Conservation (phyloP, 2,888 invertebrate species). For the Dryocosmus kuriphilus region DNA sequence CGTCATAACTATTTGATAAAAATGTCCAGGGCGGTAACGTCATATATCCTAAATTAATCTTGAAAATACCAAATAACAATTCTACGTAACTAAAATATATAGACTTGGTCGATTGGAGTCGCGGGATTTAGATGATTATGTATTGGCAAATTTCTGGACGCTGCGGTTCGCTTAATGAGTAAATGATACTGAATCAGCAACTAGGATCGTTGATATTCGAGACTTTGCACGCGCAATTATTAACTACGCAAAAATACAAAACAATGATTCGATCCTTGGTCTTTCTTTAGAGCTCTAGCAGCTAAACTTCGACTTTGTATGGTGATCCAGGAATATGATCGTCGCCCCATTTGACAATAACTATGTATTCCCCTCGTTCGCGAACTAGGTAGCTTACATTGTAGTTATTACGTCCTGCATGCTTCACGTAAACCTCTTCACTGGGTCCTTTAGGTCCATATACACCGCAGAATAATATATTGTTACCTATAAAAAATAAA, state of each 20-base stretch:
- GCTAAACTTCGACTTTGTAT: constrained; percentile 90
- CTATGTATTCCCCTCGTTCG: constrained; percentile 96
- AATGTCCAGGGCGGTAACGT: constrained; percentile 17
- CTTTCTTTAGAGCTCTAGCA: constrained; percentile 1
- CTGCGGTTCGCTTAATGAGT: constrained; percentile 14
- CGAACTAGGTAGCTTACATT: constrained; percentile 94
- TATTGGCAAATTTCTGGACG: constrained; percentile 29
- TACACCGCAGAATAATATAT: constrained; percentile 96
- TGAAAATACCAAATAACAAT: constrained; percentile 13
- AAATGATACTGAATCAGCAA: constrained; percentile 13
- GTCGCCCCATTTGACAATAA: constrained; percentile 98
- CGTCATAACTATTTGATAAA: constrained; percentile 20
- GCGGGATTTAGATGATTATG: constrained; percentile 5
- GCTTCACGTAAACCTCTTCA: constrained; percentile 97
- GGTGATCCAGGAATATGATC: constrained; percentile 98
- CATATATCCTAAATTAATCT: constrained; percentile 26
- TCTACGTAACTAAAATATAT: constrained; percentile 18
- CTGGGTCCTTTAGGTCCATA: constrained; percentile 98
- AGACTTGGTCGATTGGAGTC: constrained; percentile 31
- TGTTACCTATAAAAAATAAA: constrained; percentile 85
- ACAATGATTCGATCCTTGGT: constrained; percentile 19
- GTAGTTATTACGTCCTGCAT: constrained; percentile 94
- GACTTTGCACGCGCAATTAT: background rate
- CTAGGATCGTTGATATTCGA: background rate
- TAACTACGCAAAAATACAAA: background rate